A percentile compares a stretch with the other conserved stretches of the same genome.
Conservation (phyloP, 1,140 invertebrate genomes). For the Scylla paramamosain region DNA sequence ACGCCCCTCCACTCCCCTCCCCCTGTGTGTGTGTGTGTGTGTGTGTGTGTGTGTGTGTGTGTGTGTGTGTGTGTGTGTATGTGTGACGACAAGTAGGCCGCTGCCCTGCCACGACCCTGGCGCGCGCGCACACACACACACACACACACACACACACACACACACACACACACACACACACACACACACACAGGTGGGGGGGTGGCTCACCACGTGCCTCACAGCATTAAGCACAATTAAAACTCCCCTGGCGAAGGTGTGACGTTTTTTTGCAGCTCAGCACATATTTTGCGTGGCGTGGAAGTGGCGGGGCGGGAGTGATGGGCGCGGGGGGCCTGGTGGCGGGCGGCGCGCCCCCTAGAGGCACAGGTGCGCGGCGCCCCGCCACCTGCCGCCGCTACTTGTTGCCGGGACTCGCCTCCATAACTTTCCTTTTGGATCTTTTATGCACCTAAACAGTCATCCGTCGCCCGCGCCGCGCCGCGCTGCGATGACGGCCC, state of each 20-base stretch:
- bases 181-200: too few relatives aligned
- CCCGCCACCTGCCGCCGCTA: not conserved
- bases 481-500: not conserved
- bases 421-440: too few relatives aligned
- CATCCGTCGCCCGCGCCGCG: not conserved
- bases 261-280: not conserved
- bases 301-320: not conserved
- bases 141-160: too few relatives aligned
- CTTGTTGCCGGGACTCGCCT: not conserved
- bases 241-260: not conserved
- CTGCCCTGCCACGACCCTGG: not conserved
- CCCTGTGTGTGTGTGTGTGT: not conserved
- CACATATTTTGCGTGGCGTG: not conserved
- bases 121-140: not conserved
- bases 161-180: too few relatives aligned
- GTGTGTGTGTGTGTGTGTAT: not conserved
- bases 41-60: not conserved
- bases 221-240: not conserved
- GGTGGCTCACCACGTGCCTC: not conserved
- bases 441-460: too few relatives aligned
- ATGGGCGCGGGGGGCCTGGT: not conserved
- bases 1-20: not conserved
- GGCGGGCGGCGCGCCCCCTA: not conserved
- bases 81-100: not conserved
- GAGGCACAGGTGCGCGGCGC: not conserved